phyloP scores from a whole-genome alignment of 1,140 invertebrate species.

The Pogonus chalceus region DNA sequence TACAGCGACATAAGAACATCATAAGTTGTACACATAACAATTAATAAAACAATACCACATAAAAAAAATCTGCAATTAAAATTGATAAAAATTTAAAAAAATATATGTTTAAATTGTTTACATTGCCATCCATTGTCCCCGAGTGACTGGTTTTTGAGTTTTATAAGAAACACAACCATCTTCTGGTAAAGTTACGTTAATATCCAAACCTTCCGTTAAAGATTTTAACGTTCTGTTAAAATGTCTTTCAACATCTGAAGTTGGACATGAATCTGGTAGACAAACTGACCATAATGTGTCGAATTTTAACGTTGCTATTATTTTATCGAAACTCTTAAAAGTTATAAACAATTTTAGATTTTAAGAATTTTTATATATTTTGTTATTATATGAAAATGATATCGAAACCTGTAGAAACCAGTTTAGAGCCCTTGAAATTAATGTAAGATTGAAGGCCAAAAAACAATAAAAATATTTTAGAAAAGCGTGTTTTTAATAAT shows the following conservation, averaged over 20 bases:
- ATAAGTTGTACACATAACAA: not conserved
- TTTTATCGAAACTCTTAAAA: not conserved
- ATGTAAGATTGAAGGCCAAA: no score
- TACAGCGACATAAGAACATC: not conserved
- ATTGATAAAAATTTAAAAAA: not conserved
- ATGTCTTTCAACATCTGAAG: not conserved
- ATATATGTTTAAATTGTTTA: not conserved
- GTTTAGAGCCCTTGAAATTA: no score
- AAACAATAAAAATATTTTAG: no score
- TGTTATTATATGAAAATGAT: no score
- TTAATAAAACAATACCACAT: not conserved
- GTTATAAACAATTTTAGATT: not conserved
- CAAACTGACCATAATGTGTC: conserved; percentile 6
- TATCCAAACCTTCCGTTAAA: conserved; percentile 20
- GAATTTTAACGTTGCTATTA: not conserved
- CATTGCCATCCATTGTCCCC: not conserved
- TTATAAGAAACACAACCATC: conserved; percentile 14
- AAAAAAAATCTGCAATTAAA: no score
- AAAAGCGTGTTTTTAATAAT: no score
- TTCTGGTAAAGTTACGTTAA: conserved; percentile 14
- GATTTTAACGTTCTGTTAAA: conserved; percentile 1
- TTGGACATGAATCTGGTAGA: conserved; percentile 8
- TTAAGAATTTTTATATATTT: no score
- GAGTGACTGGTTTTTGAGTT: not conserved
- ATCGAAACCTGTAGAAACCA: no score